Base-by-base conservation (phyloP, 1,140 invertebrate genomes). In the Eriocheir sinensis region DNA sequence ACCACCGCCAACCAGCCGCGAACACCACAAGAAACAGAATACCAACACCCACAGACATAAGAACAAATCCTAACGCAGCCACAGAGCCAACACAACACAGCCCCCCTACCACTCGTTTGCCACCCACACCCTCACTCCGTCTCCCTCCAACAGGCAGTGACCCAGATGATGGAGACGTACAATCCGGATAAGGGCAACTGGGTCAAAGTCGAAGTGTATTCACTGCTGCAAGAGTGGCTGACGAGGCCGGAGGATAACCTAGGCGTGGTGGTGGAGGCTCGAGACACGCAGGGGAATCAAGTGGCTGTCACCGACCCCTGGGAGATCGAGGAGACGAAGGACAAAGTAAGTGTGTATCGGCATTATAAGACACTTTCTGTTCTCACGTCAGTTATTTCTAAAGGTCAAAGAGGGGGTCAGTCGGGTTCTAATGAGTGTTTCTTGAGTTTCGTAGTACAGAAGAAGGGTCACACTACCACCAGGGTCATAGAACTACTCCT, bases 151-250 rank as follows among this genome's bases (percentile, higher is more conserved):
- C 94, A 94, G 94, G 80, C 85, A 27, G 94, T 94, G 83, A 94
- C 94, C 48, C 91, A 89, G 34, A 44, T 94, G 9, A 60, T 44
- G n/a, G 90, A 92, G 32, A 38, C 41, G 1, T 91, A 91, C 48
- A 83, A 94, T n/a, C 41, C 94, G n/a, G 21, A 30, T 34, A 38
- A 91, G 30, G 94, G 94, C 30, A 94, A 79, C 80, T 94, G 94
- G 94, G 95, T 93, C 38, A 90, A 93, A 41, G 93, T 98, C 17
- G 98, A 98, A 96, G 97, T 98, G 0, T 98, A 98, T n/a, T 97
- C 97, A n/a, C 97, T 98, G 96, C 97, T 98, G 2, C 97, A 97
- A 79, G 97, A 98, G 60, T 98, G 98, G 98, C 98, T 98, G 96
- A 97, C 97, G 81, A 97, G 98, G 96, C 97, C 98, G 0, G 97